phyloP scores from a whole-genome alignment of 2,888 invertebrate species.

The Entomobrya multifasciata region DNA sequence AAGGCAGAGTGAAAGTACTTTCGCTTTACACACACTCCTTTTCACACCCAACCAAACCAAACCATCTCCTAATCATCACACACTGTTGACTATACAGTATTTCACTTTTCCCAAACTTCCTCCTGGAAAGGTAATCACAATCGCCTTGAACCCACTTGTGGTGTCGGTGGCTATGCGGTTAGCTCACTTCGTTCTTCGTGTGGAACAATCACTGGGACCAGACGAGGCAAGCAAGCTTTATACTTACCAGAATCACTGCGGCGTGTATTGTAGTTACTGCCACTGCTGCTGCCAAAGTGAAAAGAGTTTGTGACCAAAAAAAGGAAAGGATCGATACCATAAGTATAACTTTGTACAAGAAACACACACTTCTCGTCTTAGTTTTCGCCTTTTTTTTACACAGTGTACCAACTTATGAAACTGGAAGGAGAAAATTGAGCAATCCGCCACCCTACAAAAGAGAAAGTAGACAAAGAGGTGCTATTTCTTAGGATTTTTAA shows the following conservation, averaged over 20 bases:
- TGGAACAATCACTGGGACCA: conserved; percentile 62
- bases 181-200: conserved; percentile 57
- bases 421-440: too few relatives aligned
- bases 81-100: background rate
- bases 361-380: too few relatives aligned
- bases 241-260: background rate
- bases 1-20: background rate
- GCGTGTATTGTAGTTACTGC: too few relatives aligned
- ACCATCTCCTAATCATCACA: too few relatives aligned
- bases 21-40: background rate
- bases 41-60: too few relatives aligned
- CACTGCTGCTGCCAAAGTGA: conserved; percentile 27
- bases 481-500: too few relatives aligned
- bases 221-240: conserved; percentile 39
- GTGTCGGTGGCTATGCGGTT: conserved; percentile 67
- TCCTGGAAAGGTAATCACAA: conserved; percentile 45
- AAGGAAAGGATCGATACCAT: conserved; percentile 44
- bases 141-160: conserved; percentile 71
- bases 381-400: too few relatives aligned
- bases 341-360: too few relatives aligned
- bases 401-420: too few relatives aligned
- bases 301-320: conserved; percentile 38
- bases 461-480: too few relatives aligned
- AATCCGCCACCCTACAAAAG: too few relatives aligned
- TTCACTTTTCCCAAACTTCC: background rate